These are phyloP conservation scores for Encarsia formosa DNA, from an alignment of 2,888 invertebrate species.

Conservation along the genomic window DNA sequence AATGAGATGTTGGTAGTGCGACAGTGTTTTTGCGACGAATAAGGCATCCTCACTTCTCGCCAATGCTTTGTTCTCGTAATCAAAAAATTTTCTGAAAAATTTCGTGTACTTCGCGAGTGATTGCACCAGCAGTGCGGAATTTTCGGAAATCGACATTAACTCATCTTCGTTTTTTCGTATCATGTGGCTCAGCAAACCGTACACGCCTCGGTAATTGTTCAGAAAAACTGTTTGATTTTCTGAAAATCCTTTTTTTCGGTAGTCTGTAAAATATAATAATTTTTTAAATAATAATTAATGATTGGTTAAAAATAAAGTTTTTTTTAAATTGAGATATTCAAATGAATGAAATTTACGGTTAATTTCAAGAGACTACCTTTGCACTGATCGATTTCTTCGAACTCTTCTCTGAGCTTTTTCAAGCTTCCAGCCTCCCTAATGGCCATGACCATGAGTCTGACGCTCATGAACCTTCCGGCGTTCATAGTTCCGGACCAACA, in stretches of 20 bases:
- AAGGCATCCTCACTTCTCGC: conserved; percentile 11
- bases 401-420: not conserved
- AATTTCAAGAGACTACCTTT: conserved; percentile 9
- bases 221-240: not conserved
- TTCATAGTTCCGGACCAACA: conserved; percentile 4
- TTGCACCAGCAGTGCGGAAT: conserved; percentile 18
- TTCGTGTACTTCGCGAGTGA: conserved; percentile 12
- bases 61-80: conserved; percentile 6
- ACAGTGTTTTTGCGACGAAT: conserved; percentile 17
- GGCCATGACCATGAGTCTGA: conserved; percentile 11
- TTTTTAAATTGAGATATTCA: not conserved
- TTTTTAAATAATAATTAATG: not conserved
- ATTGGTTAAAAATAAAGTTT: not conserved
- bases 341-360: not conserved
- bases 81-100: conserved; percentile 13
- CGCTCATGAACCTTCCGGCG: conserved; percentile 7
- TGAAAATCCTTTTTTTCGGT: conserved; percentile 12
- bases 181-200: conserved; percentile 6
- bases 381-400: conserved; percentile 7
- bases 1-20: conserved; percentile 22
- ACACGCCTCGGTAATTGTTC: conserved; percentile 13
- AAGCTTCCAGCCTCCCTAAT: conserved; percentile 14
- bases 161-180: not conserved
- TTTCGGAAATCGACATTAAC: not conserved
- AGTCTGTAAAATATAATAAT: conserved; percentile 3